Evolutionary conservation across 1,140 invertebrate genomes (phyloP).

Genomic region (Drosophila takahashii): DNA sequence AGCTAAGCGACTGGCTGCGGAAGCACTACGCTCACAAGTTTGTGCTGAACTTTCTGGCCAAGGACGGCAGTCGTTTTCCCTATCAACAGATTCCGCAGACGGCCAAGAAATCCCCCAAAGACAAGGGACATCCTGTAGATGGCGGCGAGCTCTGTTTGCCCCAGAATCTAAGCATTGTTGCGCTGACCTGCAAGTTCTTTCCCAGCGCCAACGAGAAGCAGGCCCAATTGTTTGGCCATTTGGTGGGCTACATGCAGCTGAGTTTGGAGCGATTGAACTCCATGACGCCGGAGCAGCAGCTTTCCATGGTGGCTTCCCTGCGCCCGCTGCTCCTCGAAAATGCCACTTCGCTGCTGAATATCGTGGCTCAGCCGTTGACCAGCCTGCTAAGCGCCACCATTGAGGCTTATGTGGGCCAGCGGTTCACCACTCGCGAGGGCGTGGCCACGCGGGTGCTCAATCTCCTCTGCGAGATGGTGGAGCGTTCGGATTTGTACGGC

Average conservation of each 20-base stretch:
- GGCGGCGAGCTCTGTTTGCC: slow-evolving; percentile 54
- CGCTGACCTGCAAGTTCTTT: slow-evolving; percentile 62
- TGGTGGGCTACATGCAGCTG: slow-evolving; percentile 42
- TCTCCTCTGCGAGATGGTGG: slow-evolving; percentile 85
- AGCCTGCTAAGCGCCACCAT: slow-evolving; percentile 50
- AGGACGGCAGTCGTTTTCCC: slow-evolving; percentile 42
- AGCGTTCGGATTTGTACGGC: slow-evolving; percentile 79
- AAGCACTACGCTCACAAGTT: slow-evolving; percentile 86
- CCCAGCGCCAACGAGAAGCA: slow-evolving; percentile 32
- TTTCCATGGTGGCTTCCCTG: slow-evolving; percentile 78
- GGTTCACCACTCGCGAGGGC: slow-evolving; percentile 65
- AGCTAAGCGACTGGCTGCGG: slow-evolving; percentile 85
- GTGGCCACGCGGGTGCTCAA: slow-evolving; percentile 58
- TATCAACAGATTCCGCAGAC: slow-evolving; percentile 50
- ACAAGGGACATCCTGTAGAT: slow-evolving; percentile 9
- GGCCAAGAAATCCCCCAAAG: slow-evolving; percentile 21
- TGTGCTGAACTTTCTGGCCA: slow-evolving; percentile 85
- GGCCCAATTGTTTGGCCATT: slow-evolving; percentile 15
- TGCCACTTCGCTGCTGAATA: slow-evolving; percentile 73
- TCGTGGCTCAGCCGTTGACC: slow-evolving; percentile 39
- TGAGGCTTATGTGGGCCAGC: slow-evolving; percentile 58
- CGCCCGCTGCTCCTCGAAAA: slow-evolving; percentile 84
- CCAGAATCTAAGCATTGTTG: slow-evolving; percentile 73
- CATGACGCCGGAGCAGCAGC: slow-evolving; percentile 38
- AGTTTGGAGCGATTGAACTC: slow-evolving; percentile 17